Evolutionary conservation across 2,113 vertebrate species (phyloP), one percentile per base, ranked within the genome.

Genomic region (Ameiurus melas): DNA sequence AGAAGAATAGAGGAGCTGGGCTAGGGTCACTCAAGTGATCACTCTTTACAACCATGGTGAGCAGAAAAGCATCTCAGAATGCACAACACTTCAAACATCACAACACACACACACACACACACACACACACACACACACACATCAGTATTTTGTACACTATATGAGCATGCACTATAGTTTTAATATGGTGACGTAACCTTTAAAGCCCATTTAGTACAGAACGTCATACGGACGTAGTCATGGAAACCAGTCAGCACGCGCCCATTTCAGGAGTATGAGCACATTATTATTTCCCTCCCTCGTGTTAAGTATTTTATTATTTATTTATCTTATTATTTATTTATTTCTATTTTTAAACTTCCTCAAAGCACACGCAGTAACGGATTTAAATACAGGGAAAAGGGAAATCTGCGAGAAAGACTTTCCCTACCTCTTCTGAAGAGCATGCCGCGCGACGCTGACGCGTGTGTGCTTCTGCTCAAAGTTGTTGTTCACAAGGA

Each of bases 401-500:
- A 39, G 8, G 5, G 10, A 20, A 36, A 19, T 3, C 19, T 36
- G 55, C 33, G 7, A 57, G 4, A 58, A 10, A 33, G 53, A 22
- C 27, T 66, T 17, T 19, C 33, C 80, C 71, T 88, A 88, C 86
- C 81, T 84, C 7, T 22, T 10, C 30, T 27, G 39, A 12, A 53
- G 43, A 62, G 68, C 30, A 53, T 39, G 70, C 14, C 43, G 75
- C 51, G 64, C 55, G 27, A 82, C 71, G 33, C 86, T 68, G 57
- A 62, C 77, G 43, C 66, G 33, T 58, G 2, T 60, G 66, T 85
- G 78, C 62, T 53, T 78, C 19, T 10, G 77, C 33, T 43, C 47
- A 36, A 85, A 88, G 82, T 84, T 84, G 85, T 87, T 68, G 73
- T 64, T 51, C 64, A 71, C 36, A 25, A 39, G 19, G 58, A 75